Base-by-base conservation (phyloP, 2,113 vertebrate genomes). In the Alaudala cheleensis region DNA sequence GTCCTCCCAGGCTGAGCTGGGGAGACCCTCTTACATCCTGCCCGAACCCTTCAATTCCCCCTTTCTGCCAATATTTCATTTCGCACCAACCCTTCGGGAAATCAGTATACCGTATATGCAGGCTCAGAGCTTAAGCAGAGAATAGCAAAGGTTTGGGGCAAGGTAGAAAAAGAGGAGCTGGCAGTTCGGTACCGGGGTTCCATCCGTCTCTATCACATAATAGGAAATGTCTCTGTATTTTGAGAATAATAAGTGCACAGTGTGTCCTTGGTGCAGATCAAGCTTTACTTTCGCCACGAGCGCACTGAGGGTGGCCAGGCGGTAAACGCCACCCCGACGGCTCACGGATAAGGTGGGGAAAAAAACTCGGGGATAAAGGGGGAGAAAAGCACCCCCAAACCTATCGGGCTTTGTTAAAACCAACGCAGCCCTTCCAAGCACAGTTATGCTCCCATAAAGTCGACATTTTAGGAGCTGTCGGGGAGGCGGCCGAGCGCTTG, bases 381-480 rank as follows among this genome's bases (percentile, higher is more conserved):
- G 33, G 28, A 3, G 0, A 1, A 45, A 50, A 33, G 4, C 33
- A 33, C 4, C 42, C 44, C 14, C 58, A 22, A 60, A 39, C 66
- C 88, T 11, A 26, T 5, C 10, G 44, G 60, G 61, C 78, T 88
- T 72, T 40, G 77, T 65, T 57, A 54, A 90, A 54, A 78, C 65
- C 79, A 25, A 34, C 49, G 37, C 71, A 50, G 80, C 26, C 9
- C 39, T 77, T 94, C 83, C 86, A 8, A 17, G 39, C 82, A 7
- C 64, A 65, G 94, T 79, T 91, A 93, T 76, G 88, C 84, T 94
- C n/a, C 88, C 56, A 45, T 88, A 94, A 96, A 97, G 98, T 98
- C 98, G 98, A 98, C 98, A 98, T 98, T 95, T 98, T 98, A 98
- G 97, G 96, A 97, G 93, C 93, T 96, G 74, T 88, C 76, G 53